A percentile compares a stretch with the other conserved stretches of the same genome.
Evolutionary conservation across 2,888 invertebrate species (phyloP).

Genomic region (Dioctria linearis): DNA sequence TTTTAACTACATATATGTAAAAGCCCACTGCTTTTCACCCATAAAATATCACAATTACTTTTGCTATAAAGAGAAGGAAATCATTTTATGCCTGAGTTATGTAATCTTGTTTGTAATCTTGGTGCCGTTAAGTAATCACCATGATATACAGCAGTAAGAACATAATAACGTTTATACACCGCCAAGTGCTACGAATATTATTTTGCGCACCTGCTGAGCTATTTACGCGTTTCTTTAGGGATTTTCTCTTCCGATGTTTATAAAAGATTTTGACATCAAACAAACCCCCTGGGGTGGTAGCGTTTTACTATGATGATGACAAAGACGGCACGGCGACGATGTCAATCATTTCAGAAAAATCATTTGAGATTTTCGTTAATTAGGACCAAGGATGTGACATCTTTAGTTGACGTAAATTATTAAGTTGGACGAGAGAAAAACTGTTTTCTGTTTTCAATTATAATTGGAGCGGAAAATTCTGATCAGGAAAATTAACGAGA

Average conservation of each 20-base stretch:
- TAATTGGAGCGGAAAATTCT: too few relatives aligned
- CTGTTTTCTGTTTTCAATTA: conserved; percentile 30
- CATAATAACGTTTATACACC: conserved; percentile 21
- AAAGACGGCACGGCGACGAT: conserved; percentile 6
- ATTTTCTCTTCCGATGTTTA: background rate
- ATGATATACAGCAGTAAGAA: background rate
- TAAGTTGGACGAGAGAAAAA: background rate
- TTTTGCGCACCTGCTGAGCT: conserved; percentile 37
- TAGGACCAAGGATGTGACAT: conserved; percentile 38
- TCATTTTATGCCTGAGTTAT: conserved; percentile 26
- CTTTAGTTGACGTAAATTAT: conserved; percentile 1
- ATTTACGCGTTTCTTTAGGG: conserved; percentile 21
- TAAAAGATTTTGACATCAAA: conserved; percentile 5
- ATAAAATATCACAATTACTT: too few relatives aligned
- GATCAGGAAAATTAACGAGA: too few relatives aligned
- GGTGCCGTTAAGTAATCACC: background rate
- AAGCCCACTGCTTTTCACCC: too few relatives aligned
- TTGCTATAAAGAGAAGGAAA: background rate
- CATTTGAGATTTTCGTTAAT: conserved; percentile 24
- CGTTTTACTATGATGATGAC: background rate
- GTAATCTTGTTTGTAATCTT: conserved; percentile 15
- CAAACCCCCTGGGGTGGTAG: background rate
- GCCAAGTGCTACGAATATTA: background rate
- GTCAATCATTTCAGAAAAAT: conserved; percentile 30
- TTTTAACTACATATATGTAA: too few relatives aligned